Percentiles rank a stretch among this genome's conserved stretches.
Conservation (phyloP, 2,113 vertebrate species). For the Diadophis punctatus region DNA sequence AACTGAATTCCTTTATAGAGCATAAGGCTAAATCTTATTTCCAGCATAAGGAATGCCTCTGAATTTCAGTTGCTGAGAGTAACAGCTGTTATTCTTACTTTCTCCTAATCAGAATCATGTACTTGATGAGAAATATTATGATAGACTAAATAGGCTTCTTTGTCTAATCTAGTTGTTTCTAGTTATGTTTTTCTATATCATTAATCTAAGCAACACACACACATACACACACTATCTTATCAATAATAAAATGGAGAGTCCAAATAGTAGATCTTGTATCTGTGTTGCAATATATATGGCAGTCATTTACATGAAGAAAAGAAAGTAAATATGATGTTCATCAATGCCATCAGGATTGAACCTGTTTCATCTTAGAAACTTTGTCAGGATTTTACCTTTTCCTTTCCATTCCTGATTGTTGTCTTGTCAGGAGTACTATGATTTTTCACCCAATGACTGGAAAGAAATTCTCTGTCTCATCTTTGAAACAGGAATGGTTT, state of each 20-base stretch:
- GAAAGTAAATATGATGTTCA: neutral
- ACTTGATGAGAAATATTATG: neutral
- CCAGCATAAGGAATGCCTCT: neutral
- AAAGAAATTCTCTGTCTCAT: neutral
- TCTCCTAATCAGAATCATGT: neutral
- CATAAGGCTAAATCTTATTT: neutral
- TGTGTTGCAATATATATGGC: neutral
- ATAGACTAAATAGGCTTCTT: neutral
- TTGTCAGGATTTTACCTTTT: neutral
- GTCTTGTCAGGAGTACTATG: neutral
- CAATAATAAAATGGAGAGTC: neutral
- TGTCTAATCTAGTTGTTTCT: neutral
- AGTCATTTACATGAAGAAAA: neutral
- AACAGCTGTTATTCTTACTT: neutral
- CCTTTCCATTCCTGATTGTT: neutral
- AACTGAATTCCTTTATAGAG: neutral
- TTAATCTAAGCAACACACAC: neutral
- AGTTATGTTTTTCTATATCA: neutral
- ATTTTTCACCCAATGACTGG: neutral
- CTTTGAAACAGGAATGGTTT: neutral
- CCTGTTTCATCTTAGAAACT: neutral
- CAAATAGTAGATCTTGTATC: neutral
- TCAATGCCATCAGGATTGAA: neutral
- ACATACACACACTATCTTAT: neutral
- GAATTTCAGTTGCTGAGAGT: neutral